phyloP scores from a whole-genome alignment of 2,888 invertebrate species.

The Lacanobia wlatinum region DNA sequence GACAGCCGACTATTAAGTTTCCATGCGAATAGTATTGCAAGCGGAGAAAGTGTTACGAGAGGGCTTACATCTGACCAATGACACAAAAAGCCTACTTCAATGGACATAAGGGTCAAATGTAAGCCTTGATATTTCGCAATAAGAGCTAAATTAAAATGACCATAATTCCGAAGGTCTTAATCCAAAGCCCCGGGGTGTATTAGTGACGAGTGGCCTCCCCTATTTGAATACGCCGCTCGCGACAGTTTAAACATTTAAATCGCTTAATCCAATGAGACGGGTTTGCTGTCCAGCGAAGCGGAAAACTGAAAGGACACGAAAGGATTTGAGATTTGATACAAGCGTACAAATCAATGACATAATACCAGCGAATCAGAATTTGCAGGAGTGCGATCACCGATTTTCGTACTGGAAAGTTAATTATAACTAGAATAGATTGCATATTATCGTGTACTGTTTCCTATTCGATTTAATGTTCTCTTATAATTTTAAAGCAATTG shows the following conservation, averaged over 20 bases:
- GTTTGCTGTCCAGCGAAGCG: constrained; percentile 77
- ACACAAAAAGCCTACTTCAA: constrained; percentile 65
- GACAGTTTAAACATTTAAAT: constrained; percentile 85
- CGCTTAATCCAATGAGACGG: constrained; percentile 87
- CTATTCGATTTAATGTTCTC: constrained; percentile 46
- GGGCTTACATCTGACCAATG: constrained; percentile 67
- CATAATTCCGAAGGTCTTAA: constrained; percentile 50
- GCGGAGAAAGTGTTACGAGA: constrained; percentile 71
- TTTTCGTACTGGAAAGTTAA: constrained; percentile 57
- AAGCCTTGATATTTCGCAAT: constrained; percentile 60
- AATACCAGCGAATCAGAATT: constrained; percentile 24
- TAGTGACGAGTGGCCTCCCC: constrained; percentile 79
- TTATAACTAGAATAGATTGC: constrained; percentile 50
- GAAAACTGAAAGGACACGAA: constrained; percentile 72
- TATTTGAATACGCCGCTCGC: constrained; percentile 77
- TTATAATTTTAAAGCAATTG: constrained; percentile 56
- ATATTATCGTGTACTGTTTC: constrained; percentile 53
- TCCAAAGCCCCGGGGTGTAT: constrained; percentile 71
- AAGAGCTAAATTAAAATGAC: constrained; percentile 64
- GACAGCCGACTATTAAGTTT: constrained; percentile 60
- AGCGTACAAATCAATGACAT: constrained; percentile 39
- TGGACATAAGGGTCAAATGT: constrained; percentile 57
- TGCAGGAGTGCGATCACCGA: constrained; percentile 45
- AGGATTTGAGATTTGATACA: constrained; percentile 59
- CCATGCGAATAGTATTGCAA: constrained; percentile 56